Evolutionary conservation across 2,113 vertebrate genomes (phyloP).

Genomic region (Colius striatus): DNA sequence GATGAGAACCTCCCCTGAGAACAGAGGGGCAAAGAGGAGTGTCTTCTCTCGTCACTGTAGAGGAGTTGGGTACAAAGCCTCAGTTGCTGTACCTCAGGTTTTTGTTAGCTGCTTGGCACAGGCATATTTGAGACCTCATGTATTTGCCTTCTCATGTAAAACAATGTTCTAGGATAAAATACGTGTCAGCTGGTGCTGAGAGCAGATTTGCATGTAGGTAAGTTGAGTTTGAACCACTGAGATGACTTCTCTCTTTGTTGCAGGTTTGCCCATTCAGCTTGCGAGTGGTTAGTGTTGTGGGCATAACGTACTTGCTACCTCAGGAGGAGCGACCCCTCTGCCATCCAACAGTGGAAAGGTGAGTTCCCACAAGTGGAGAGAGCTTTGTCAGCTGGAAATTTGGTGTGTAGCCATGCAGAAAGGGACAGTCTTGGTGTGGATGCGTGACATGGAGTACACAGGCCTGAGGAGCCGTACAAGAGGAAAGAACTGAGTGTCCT

Average conservation of each 20-base stretch:
- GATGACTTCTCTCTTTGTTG: background rate
- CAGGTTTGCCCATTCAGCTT: slow-evolving; percentile 96
- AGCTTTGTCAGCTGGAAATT: background rate
- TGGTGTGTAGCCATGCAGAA: fast-evolving
- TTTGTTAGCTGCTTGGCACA: background rate
- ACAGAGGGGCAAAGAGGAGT: background rate
- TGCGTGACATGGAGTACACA: background rate
- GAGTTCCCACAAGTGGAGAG: background rate
- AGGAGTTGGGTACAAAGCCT: background rate
- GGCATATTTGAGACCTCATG: background rate
- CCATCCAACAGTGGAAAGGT: slow-evolving; percentile 96
- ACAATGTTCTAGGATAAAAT: fast-evolving
- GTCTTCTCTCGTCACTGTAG: background rate
- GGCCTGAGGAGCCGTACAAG: background rate
- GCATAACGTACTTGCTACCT: slow-evolving; percentile 96
- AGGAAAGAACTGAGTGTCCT: background rate
- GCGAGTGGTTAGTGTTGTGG: slow-evolving; percentile 95
- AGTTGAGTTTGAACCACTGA: background rate
- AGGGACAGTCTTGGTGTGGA: background rate
- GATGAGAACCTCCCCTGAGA: background rate
- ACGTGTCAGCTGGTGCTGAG: background rate
- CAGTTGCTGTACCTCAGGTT: background rate
- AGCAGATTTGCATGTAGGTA: background rate
- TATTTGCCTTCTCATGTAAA: background rate
- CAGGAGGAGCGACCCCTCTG: slow-evolving; percentile 95